A percentile compares a stretch with the other conserved stretches of the same genome.
These are phyloP conservation scores for Sinonovacula constricta DNA, from an alignment of 1,140 invertebrate genomes.

Conservation along the genomic window DNA sequence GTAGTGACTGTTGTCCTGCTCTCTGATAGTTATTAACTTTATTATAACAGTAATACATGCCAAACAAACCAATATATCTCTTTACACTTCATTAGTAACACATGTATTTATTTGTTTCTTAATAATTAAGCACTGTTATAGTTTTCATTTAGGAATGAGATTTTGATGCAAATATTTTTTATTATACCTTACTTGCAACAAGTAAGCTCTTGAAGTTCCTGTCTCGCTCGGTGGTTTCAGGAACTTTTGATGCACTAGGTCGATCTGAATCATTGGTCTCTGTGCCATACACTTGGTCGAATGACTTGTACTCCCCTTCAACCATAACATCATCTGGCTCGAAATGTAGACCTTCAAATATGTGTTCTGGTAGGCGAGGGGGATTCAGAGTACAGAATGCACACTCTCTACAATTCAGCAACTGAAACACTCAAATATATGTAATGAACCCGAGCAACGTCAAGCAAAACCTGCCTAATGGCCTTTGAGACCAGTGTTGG, in stretches of 20 bases:
- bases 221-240: conserved; percentile 5
- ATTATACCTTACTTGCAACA: conserved; percentile 28
- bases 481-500: neutral
- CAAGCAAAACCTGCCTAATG: neutral
- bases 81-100: too few relatives aligned
- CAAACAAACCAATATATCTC: too few relatives aligned
- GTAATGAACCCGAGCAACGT: neutral
- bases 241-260: neutral
- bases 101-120: too few relatives aligned
- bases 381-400: conserved; percentile 11
- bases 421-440: neutral
- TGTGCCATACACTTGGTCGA: neutral
- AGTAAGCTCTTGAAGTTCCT: conserved; percentile 8
- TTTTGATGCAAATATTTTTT: too few relatives aligned
- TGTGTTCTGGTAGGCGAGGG: conserved; percentile 6
- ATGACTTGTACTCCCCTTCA: neutral
- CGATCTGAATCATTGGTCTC: conserved; percentile 4
- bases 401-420: neutral
- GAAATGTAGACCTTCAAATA: conserved; percentile 6
- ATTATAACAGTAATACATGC: too few relatives aligned
- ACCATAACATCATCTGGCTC: conserved; percentile 4
- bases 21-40: too few relatives aligned
- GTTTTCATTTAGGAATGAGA: too few relatives aligned
- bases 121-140: too few relatives aligned
- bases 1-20: too few relatives aligned